A percentile compares a stretch with the other conserved stretches of the same genome.
phyloP scores from a whole-genome alignment of 2,888 invertebrate species.

The Piscicola geometra region DNA sequence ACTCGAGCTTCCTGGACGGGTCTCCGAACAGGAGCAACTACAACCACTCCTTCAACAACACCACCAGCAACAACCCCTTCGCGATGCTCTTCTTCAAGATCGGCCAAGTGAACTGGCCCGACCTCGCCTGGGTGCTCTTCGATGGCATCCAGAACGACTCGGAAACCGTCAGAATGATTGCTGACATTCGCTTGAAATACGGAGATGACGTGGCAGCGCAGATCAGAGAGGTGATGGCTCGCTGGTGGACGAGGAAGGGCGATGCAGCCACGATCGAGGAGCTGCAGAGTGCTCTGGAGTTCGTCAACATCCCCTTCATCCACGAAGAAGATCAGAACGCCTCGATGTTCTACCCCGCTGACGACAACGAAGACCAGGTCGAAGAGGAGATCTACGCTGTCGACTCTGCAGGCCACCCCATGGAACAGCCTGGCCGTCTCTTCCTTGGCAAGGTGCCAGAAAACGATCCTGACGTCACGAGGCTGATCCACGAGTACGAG shows the following conservation, averaged over 20 bases:
- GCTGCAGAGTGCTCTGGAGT: conserved; percentile 41
- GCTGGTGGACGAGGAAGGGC: conserved; percentile 45
- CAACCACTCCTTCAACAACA: conserved; percentile 4
- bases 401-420: not conserved
- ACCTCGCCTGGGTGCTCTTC: conserved; percentile 44
- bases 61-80: conserved; percentile 34
- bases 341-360: conserved; percentile 7
- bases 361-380: not conserved
- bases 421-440: not conserved
- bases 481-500: conserved; percentile 43
- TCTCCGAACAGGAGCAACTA: conserved; percentile 14
- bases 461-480: conserved; percentile 43
- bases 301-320: conserved; percentile 42
- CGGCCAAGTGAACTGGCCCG: conserved; percentile 44
- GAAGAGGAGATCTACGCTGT: conserved; percentile 15
- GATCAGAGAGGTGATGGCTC: conserved; percentile 44
- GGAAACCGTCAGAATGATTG: conserved; percentile 42
- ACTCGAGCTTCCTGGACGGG: conserved; percentile 9
- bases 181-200: conserved; percentile 44
- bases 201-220: conserved; percentile 40
- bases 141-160: conserved; percentile 42
- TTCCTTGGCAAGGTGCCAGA: conserved; percentile 38
- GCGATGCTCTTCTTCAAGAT: conserved; percentile 44
- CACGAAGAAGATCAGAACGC: conserved; percentile 40
- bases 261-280: conserved; percentile 43